Conservation (phyloP, 2,888 invertebrate genomes). For the Fragum fragum region DNA sequence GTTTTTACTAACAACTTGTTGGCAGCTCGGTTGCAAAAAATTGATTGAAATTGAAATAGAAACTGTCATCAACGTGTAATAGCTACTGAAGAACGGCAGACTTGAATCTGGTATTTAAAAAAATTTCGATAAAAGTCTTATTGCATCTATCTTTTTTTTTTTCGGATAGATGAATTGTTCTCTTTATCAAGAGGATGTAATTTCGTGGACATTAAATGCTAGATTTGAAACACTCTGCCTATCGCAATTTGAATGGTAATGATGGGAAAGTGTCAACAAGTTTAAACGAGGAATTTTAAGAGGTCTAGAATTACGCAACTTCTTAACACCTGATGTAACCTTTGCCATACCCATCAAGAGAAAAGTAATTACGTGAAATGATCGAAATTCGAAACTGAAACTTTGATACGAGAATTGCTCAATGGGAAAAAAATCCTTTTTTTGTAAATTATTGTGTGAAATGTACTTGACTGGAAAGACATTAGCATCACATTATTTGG, state of each 20-base stretch:
- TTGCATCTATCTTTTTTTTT: neutral
- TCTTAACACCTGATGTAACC: conserved; percentile 7
- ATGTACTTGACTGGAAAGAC: neutral
- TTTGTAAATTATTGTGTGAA: neutral
- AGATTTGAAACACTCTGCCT: conserved; percentile 25
- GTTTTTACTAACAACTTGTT: neutral
- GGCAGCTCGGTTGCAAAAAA: conserved; percentile 15
- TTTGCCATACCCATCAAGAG: conserved; percentile 10
- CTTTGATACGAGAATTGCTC: neutral
- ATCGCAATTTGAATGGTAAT: neutral
- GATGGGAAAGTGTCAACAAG: conserved; percentile 8
- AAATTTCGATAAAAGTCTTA: neutral
- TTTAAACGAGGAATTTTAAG: conserved; percentile 14
- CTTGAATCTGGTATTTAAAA: neutral
- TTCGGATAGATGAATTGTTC: conserved; percentile 14
- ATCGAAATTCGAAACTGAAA: conserved; percentile 22
- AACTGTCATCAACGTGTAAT: too few relatives aligned
- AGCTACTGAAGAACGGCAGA: neutral
- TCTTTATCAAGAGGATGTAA: neutral
- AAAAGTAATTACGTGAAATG: conserved; percentile 21
- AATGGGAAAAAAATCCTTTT: neutral
- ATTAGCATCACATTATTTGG: neutral
- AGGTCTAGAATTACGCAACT: conserved; percentile 20
- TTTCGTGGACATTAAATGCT: conserved; percentile 20
- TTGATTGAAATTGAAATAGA: neutral